phyloP scores from a whole-genome alignment of 2,797 vertebrate species.

The Amazonetta brasiliensis region DNA sequence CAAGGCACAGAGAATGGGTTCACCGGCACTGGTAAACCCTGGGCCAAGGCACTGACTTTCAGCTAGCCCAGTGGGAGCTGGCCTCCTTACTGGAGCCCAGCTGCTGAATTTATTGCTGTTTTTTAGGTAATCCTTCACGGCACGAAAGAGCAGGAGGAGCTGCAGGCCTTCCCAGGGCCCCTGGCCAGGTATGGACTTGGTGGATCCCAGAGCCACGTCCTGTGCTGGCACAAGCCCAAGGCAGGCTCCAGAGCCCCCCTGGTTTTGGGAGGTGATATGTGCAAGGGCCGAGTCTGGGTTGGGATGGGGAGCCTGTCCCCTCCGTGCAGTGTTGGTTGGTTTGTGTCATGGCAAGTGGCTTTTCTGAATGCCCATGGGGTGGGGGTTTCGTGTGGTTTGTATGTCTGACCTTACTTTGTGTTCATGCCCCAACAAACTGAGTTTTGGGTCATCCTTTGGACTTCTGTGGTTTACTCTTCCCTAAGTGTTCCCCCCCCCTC shows the following conservation, averaged over 20 bases:
- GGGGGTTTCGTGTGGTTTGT: not conserved
- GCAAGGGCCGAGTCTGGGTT: not conserved
- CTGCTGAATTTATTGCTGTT: constrained; percentile 5
- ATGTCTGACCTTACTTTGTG: not conserved
- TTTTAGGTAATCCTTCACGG: constrained; percentile 85
- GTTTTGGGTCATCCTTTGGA: not conserved
- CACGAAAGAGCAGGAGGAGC: constrained; percentile 85
- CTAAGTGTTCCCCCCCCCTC: no score
- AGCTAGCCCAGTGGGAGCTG: not conserved
- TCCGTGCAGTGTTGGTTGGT: not conserved
- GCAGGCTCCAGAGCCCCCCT: fast-evolving
- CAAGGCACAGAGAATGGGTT: not conserved
- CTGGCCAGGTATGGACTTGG: constrained; percentile 82
- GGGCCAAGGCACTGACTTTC: not conserved
- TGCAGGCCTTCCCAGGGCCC: constrained; percentile 89
- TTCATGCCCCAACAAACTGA: not conserved
- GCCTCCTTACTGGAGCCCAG: not conserved
- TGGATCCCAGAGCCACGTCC: not conserved
- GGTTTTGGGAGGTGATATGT: not conserved
- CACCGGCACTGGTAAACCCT: not conserved
- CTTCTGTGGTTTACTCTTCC: not conserved
- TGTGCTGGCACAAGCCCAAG: not conserved
- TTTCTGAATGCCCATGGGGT: not conserved
- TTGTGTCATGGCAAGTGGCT: not conserved
- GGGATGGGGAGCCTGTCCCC: not conserved